Evolutionary conservation across 2,113 vertebrate species (phyloP).

Genomic region (Semnopithecus entellus): DNA sequence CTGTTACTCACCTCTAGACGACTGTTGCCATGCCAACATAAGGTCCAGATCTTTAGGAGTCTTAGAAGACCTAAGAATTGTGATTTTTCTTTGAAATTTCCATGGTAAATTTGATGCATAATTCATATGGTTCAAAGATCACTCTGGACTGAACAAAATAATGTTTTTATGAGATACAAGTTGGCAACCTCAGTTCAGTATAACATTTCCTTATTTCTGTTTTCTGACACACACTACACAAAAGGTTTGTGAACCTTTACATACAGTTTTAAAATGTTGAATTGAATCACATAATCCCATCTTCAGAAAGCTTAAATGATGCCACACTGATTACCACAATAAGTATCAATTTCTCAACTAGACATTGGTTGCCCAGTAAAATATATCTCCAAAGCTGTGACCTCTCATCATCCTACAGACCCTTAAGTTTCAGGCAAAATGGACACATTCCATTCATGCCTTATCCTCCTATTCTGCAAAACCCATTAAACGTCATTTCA

Average conservation of each 20-base stretch:
- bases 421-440: slow-evolving; percentile 19
- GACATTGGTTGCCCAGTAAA: neutral
- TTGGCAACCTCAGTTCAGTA: neutral
- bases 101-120: neutral
- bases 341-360: neutral
- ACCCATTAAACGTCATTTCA: neutral
- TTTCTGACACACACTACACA: neutral
- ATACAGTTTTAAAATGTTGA: neutral
- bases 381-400: neutral
- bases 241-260: neutral
- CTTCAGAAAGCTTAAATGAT: neutral
- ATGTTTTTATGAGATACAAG: neutral
- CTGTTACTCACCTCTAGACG: neutral
- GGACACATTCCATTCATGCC: neutral
- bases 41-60: neutral
- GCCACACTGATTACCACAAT: neutral
- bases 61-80: neutral
- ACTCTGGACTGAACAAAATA: neutral
- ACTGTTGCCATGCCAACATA: neutral
- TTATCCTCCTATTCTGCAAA: neutral
- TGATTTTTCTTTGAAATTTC: neutral
- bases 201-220: neutral
- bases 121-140: neutral
- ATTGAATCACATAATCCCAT: neutral
- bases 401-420: neutral